phyloP scores from a whole-genome alignment of 2,888 invertebrate genomes.

The Apotomis turbidana region DNA sequence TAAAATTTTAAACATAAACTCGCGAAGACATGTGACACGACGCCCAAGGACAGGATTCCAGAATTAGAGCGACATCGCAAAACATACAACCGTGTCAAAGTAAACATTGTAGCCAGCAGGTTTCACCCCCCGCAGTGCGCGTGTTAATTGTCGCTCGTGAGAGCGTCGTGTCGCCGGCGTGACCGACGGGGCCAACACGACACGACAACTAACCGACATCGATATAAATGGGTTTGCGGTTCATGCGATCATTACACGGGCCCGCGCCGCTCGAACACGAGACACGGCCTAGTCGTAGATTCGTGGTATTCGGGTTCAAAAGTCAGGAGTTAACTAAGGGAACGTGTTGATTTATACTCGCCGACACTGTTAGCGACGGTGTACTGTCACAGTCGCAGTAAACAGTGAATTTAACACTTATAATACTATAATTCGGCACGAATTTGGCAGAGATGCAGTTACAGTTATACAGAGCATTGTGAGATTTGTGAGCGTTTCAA shows the following conservation, averaged over 20 bases:
- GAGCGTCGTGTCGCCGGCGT: conserved; percentile 46
- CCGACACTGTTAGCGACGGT: conserved; percentile 21
- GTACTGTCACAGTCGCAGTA: conserved; percentile 12
- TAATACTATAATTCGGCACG: conserved; percentile 8
- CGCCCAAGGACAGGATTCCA: conserved; percentile 38
- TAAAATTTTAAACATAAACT: conserved; percentile 31
- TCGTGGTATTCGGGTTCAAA: conserved; percentile 40
- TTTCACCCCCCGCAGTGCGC: conserved; percentile 41
- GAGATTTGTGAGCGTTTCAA: conserved; percentile 20
- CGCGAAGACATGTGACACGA: conserved; percentile 29
- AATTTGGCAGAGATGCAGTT: conserved; percentile 22
- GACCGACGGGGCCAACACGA: conserved; percentile 46
- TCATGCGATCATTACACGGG: conserved; percentile 42
- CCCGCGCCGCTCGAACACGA: conserved; percentile 29
- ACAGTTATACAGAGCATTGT: conserved; percentile 11
- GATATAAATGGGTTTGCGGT: conserved; percentile 40
- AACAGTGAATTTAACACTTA: conserved; percentile 10
- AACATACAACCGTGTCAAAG: conserved; percentile 27
- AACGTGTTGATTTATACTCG: conserved; percentile 41
- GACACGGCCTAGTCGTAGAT: conserved; percentile 36
- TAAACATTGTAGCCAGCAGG: conserved; percentile 37
- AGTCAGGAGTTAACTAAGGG: conserved; percentile 41
- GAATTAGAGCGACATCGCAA: conserved; percentile 36
- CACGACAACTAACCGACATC: conserved; percentile 38
- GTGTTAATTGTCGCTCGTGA: conserved; percentile 53